Conservation (phyloP, 1,140 invertebrate genomes). For the Ctenoplectra terminalis region DNA sequence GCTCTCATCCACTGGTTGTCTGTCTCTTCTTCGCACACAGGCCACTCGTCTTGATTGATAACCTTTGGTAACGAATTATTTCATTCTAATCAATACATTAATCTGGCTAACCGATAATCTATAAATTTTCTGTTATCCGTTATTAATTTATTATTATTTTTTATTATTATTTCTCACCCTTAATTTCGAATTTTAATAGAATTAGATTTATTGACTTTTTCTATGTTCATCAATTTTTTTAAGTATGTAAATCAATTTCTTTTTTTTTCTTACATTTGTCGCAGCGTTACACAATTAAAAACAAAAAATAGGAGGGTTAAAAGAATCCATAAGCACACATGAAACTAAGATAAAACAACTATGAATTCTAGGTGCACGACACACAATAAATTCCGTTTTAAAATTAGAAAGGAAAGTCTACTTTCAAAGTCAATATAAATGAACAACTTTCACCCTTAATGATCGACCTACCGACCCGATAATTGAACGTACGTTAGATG, state of each 20-base stretch:
- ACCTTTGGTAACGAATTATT: slow-evolving; percentile 81
- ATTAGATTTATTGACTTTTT: no score
- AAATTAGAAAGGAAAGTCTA: background rate
- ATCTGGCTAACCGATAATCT: no score
- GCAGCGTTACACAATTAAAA: no score
- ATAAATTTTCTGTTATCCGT: background rate
- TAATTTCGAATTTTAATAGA: no score
- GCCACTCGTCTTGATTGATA: slow-evolving; percentile 88
- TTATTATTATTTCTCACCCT: no score
- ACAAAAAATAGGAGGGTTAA: no score
- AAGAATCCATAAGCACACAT: no score
- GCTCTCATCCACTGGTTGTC: slow-evolving; percentile 87
- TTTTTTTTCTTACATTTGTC: no score
- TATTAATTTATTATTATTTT: background rate
- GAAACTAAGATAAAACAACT: no score
- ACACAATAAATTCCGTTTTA: background rate
- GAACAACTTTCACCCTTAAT: background rate
- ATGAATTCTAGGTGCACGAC: no score
- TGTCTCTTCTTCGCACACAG: slow-evolving; percentile 87
- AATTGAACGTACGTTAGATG: background rate
- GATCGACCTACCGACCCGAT: background rate
- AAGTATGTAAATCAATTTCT: no score
- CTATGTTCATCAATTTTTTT: no score
- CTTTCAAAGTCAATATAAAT: background rate
- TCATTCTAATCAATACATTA: background rate